A percentile compares a stretch with the other conserved stretches of the same genome.
phyloP scores from a whole-genome alignment of 2,797 vertebrate species.

The Melanotaenia boesemani region DNA sequence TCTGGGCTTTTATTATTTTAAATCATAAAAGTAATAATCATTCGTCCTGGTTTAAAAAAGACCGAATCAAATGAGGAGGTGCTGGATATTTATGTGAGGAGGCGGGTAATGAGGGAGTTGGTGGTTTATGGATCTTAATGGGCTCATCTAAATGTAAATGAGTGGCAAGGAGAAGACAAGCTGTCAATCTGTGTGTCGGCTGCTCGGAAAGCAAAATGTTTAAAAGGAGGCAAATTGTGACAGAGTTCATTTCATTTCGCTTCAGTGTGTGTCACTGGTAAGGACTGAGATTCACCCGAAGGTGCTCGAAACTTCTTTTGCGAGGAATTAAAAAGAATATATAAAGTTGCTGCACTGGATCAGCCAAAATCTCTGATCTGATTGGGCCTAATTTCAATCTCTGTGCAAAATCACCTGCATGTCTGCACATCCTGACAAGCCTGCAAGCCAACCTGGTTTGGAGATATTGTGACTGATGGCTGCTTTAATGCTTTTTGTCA shows the following conservation, averaged over 20 bases:
- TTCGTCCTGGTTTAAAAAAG: neutral
- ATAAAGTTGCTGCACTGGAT: no score
- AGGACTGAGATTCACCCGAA: neutral
- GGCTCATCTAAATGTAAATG: constrained; percentile 82
- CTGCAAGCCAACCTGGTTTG: no score
- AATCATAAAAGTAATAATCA: neutral
- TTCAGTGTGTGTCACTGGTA: neutral
- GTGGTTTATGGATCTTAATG: constrained; percentile 69
- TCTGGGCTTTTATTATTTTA: constrained; percentile 29
- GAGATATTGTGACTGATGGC: no score
- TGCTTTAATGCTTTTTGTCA: no score
- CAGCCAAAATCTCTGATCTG: no score
- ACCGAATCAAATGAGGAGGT: constrained; percentile 38
- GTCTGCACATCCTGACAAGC: no score
- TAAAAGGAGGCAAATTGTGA: constrained; percentile 31
- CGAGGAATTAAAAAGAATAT: no score
- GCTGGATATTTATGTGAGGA: constrained; percentile 6
- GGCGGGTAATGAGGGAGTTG: neutral
- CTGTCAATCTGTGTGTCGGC: constrained; percentile 14
- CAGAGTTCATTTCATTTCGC: constrained; percentile 13
- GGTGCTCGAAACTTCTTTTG: neutral
- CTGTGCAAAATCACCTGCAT: no score
- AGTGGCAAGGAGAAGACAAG: constrained; percentile 37
- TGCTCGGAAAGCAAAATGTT: constrained; percentile 38
- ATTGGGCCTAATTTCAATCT: no score